Evolutionary conservation across 2,113 vertebrate genomes (phyloP).

Genomic region (Pluvianellus socialis): DNA sequence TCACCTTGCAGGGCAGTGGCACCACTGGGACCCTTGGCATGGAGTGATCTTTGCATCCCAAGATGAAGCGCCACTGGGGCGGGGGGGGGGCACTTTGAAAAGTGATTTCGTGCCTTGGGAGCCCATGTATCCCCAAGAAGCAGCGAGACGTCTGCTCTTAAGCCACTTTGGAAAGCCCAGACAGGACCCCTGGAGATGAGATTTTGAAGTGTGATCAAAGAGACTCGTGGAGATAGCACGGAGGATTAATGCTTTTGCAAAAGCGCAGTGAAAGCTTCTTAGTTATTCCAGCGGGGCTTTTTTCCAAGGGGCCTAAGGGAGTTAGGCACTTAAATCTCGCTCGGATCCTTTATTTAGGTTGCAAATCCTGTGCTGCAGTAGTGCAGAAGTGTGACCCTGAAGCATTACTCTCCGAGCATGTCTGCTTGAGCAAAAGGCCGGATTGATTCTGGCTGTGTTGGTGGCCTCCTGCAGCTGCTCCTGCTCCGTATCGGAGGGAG

Average conservation of each 20-base stretch:
- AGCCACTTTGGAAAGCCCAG: background rate
- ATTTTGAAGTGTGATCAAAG: slow-evolving; percentile 50
- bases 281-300: background rate
- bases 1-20: background rate
- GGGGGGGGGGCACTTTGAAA: background rate
- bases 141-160: background rate
- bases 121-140: background rate
- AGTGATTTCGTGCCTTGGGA: background rate
- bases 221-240: background rate
- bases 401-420: background rate
- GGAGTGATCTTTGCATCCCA: background rate
- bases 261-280: background rate
- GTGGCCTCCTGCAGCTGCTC: slow-evolving; percentile 49
- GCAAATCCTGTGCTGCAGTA: background rate
- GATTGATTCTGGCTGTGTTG: slow-evolving; percentile 21
- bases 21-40: fast-evolving
- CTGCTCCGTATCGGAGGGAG: background rate
- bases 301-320: slow-evolving; percentile 15
- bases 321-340: slow-evolving; percentile 35
- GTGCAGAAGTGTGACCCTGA: background rate
- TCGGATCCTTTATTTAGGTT: slow-evolving; percentile 16
- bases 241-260: slow-evolving; percentile 22
- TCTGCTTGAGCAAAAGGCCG: slow-evolving; percentile 10
- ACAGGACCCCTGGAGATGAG: background rate
- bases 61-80: fast-evolving